Percentiles rank a stretch among this genome's conserved stretches.
Evolutionary conservation across 2,113 vertebrate genomes (phyloP).

Genomic region (Lota lota): DNA sequence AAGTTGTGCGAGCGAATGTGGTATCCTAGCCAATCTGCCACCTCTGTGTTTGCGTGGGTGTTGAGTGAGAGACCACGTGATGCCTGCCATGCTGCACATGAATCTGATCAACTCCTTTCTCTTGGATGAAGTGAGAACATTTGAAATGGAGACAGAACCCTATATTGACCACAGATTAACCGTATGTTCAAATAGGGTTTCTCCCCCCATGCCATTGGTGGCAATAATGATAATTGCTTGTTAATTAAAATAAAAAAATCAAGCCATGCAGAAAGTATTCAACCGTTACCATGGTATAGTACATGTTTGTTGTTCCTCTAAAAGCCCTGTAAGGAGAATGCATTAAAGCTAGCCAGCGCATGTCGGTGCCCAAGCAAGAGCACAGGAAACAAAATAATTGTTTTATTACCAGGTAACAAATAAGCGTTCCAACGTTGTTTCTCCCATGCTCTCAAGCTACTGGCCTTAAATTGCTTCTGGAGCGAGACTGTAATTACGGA

Average conservation of each 20-base stretch:
- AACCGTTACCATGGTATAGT: constrained; percentile 26
- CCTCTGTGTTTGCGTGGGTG: not conserved
- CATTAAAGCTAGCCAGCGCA: not conserved
- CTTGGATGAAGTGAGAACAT: too few relatives aligned
- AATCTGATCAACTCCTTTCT: too few relatives aligned
- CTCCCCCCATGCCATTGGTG: too few relatives aligned
- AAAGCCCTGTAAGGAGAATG: constrained; percentile 4
- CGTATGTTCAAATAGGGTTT: too few relatives aligned
- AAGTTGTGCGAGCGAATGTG: too few relatives aligned
- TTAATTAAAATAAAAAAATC: not conserved
- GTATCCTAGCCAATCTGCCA: not conserved
- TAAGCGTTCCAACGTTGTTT: not conserved
- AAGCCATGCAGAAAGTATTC: not conserved
- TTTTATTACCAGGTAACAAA: constrained; percentile 38
- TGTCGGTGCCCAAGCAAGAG: constrained; percentile 10
- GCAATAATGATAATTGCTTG: too few relatives aligned
- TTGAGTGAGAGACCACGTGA: constrained; percentile 4
- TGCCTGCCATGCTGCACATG: too few relatives aligned
- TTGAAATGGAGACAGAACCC: too few relatives aligned
- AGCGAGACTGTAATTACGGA: constrained; percentile 30
- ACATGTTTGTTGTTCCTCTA: not conserved
- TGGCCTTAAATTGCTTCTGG: constrained; percentile 3
- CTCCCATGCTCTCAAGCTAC: constrained; percentile 23
- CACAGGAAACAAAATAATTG: constrained; percentile 15
- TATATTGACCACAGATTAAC: too few relatives aligned